phyloP scores from a whole-genome alignment of 2,113 vertebrate genomes.

The Eleginops maclovinus region DNA sequence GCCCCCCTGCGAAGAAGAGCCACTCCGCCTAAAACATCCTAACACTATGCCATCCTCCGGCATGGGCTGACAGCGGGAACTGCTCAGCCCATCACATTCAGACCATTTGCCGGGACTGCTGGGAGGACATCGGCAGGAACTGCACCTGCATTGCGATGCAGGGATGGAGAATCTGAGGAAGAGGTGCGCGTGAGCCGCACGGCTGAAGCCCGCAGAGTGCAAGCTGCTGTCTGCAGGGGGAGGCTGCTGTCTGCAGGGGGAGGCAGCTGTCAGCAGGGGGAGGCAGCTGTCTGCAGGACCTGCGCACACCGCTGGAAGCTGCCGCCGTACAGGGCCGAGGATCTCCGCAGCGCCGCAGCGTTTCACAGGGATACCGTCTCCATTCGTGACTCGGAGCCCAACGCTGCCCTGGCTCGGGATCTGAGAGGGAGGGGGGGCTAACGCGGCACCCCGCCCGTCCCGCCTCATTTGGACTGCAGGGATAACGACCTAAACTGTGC shows the following conservation, averaged over 20 bases:
- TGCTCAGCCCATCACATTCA: constrained; percentile 34
- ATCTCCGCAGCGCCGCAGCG: constrained; percentile 66
- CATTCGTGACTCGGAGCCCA: constrained; percentile 63
- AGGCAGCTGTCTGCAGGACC: constrained; percentile 6
- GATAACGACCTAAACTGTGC: constrained; percentile 56
- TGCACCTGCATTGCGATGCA: constrained; percentile 60
- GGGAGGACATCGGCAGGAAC: constrained; percentile 50
- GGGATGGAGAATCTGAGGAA: constrained; percentile 19
- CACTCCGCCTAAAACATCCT: constrained; percentile 26
- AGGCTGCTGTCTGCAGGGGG: constrained; percentile 16
- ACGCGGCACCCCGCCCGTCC: constrained; percentile 77
- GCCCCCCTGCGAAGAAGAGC: neutral
- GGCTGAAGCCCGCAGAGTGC: constrained; percentile 10
- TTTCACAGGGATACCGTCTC: constrained; percentile 55
- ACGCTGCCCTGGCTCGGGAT: constrained; percentile 46
- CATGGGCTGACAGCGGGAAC: constrained; percentile 37
- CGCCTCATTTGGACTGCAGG: constrained; percentile 73
- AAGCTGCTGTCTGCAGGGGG: constrained; percentile 18
- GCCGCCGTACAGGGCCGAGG: constrained; percentile 38
- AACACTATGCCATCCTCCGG: constrained; percentile 61
- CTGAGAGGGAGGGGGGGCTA: constrained; percentile 37
- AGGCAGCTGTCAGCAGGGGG: neutral
- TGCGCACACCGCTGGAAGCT: constrained; percentile 55
- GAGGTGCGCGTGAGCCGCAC: constrained; percentile 29
- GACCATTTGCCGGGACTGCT: constrained; percentile 47